Percentiles rank a stretch among this genome's conserved stretches.
Evolutionary conservation across 2,888 invertebrate genomes (phyloP).

Genomic region (Esperia sulphurella): DNA sequence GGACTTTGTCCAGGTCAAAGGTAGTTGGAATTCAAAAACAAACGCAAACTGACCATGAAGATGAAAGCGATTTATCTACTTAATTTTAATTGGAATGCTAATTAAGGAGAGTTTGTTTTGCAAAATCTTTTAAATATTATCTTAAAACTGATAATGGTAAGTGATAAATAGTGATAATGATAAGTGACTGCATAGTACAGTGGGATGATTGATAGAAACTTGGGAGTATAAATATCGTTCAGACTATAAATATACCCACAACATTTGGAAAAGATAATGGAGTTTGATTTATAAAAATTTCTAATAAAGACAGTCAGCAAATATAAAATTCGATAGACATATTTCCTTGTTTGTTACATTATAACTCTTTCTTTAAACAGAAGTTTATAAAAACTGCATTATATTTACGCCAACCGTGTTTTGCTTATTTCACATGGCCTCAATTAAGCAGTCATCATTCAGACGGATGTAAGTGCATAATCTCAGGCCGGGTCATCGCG

Average conservation of each 20-base stretch:
- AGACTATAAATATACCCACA: no score
- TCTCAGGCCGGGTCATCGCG: constrained; percentile 68
- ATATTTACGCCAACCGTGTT: constrained; percentile 33
- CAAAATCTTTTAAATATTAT: constrained; percentile 16
- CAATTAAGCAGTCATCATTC: constrained; percentile 73
- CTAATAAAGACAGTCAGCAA: no score
- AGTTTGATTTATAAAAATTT: no score
- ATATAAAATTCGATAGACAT: no score
- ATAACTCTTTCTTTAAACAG: no score
- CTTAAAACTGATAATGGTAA: no score
- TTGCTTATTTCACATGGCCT: constrained; percentile 53
- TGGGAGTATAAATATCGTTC: no score
- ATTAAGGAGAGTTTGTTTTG: constrained; percentile 22
- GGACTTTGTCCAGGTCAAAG: constrained; percentile 4
- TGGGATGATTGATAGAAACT: no score
- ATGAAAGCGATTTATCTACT: constrained; percentile 11
- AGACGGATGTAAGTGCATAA: constrained; percentile 75
- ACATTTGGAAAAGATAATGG: no score
- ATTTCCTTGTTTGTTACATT: no score
- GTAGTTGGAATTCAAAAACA: constrained; percentile 3
- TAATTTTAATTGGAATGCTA: constrained; percentile 15
- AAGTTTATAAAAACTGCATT: constrained; percentile 17
- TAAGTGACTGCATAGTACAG: no score
- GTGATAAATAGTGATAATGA: no score
- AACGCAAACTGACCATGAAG: constrained; percentile 14